Conservation (phyloP, 2,797 vertebrate species). For the Syncerus caffer region DNA sequence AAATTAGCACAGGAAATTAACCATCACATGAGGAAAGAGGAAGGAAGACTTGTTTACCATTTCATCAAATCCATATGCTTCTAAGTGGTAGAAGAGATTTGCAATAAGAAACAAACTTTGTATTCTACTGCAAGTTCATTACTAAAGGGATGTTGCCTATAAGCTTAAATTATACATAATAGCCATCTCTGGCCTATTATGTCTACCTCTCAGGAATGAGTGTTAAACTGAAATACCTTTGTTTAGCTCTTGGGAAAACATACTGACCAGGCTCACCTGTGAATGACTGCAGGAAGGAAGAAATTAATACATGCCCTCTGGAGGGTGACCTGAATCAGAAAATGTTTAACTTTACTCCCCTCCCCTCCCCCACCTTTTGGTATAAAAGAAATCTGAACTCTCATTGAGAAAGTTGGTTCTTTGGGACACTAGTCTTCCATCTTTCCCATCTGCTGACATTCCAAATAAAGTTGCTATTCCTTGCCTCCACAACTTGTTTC, state of each 20-base stretch:
- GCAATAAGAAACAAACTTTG: background rate
- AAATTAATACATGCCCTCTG: background rate
- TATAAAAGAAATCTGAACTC: background rate
- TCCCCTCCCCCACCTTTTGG: background rate
- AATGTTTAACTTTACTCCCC: background rate
- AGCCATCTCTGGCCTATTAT: background rate
- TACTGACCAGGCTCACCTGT: background rate
- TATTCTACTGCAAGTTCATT: background rate
- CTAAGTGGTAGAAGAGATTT: background rate
- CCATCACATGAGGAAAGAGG: background rate
- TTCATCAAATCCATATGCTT: background rate
- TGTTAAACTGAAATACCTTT: background rate
- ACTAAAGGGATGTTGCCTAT: background rate
- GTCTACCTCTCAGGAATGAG: background rate
- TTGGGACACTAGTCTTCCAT: background rate
- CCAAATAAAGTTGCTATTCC: background rate
- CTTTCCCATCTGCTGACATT: background rate
- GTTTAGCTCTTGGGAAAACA: background rate
- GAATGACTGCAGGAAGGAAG: background rate
- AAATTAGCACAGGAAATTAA: background rate
- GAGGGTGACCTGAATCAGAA: background rate
- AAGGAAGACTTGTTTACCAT: background rate
- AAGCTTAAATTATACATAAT: background rate
- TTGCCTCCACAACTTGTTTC: background rate
- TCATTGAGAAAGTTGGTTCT: background rate